Evolutionary conservation across 2,888 invertebrate genomes (phyloP).

Genomic region (Dasypolia templi): DNA sequence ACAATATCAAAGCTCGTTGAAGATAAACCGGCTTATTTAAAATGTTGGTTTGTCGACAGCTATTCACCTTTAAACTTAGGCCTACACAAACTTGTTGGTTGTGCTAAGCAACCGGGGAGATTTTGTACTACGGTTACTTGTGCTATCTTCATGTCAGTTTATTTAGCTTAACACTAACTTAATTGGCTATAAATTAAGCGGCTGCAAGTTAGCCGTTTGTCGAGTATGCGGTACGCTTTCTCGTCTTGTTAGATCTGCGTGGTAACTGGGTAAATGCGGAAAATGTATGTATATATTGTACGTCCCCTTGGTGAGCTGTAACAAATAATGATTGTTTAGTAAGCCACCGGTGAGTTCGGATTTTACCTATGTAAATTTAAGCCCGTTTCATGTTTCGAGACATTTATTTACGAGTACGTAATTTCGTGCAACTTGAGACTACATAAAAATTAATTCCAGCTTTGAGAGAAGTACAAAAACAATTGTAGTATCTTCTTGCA

Average conservation of each 20-base stretch:
- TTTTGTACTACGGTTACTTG: conserved; percentile 82
- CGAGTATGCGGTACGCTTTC: conserved; percentile 77
- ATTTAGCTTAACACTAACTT: conserved; percentile 88
- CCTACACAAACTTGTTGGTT: conserved; percentile 75
- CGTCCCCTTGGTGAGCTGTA: conserved; percentile 58
- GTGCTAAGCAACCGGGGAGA: conserved; percentile 68
- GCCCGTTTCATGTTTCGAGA: conserved; percentile 38
- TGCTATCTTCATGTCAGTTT: conserved; percentile 86
- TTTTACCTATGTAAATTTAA: conserved; percentile 60
- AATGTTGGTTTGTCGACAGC: conserved; percentile 73
- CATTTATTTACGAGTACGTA: conserved; percentile 36
- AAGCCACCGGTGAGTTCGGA: conserved; percentile 36
- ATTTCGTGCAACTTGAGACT: conserved; percentile 50
- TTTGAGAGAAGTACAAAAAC: conserved; percentile 33
- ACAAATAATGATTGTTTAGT: conserved; percentile 68
- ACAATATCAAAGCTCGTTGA: conserved; percentile 80
- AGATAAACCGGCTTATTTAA: conserved; percentile 79
- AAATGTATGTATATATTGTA: conserved; percentile 72
- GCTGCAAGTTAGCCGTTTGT: conserved; percentile 84
- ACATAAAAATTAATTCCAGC: conserved; percentile 40
- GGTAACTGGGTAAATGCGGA: conserved; percentile 72
- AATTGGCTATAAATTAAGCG: conserved; percentile 89
- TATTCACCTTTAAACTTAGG: conserved; percentile 70
- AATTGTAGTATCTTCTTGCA: conserved; percentile 9
- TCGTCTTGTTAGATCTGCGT: conserved; percentile 79